These are phyloP conservation scores for Physocephala rufipes DNA, from an alignment of 2,888 invertebrate genomes.

Conservation along the genomic window DNA sequence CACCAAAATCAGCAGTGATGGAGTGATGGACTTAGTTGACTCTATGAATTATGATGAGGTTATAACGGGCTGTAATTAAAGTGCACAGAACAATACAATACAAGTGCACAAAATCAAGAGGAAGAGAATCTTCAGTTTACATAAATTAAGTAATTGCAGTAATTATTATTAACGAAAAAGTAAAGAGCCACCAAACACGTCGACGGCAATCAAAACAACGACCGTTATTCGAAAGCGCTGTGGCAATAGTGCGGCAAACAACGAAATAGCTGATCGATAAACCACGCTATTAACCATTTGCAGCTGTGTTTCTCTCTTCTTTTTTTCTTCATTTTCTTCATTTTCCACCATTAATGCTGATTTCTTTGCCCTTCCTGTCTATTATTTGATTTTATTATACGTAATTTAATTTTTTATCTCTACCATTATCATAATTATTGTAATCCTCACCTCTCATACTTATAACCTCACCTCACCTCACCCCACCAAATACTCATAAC, in stretches of 20 bases:
- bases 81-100: not conserved
- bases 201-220: constrained; percentile 14
- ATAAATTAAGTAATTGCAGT: constrained; percentile 29
- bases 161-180: constrained; percentile 31
- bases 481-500: too few species aligned
- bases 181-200: not conserved
- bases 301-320: constrained; percentile 2
- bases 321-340: not conserved
- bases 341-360: not conserved
- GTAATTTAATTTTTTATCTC: not conserved
- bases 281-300: not conserved
- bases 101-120: not conserved
- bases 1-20: constrained; percentile 10
- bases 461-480: too few species aligned
- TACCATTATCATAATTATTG: not conserved
- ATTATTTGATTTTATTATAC: not conserved
- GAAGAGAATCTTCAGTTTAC: constrained; percentile 10
- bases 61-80: not conserved
- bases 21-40: not conserved
- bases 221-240: too few species aligned
- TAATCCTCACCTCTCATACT: constrained; percentile 4
- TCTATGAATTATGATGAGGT: not conserved
- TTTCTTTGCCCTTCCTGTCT: not conserved
- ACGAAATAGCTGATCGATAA: not conserved
- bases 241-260: not conserved